Conservation (phyloP, 1,140 invertebrate genomes). For the Meteorus sp. region DNA sequence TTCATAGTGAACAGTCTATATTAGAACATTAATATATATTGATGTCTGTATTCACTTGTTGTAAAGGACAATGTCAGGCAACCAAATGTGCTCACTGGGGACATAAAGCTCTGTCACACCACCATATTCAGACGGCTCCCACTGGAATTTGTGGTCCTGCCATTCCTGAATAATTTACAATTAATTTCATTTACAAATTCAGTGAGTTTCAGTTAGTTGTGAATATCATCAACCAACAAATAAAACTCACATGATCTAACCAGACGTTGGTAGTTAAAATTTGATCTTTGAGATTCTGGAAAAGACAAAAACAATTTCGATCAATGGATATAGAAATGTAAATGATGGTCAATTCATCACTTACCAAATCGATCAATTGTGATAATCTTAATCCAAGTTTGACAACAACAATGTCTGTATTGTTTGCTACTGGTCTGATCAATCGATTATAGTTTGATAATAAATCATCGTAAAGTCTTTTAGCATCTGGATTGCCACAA, state of each 20-base stretch:
- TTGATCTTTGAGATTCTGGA: conserved; percentile 94
- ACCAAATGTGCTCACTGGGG: conserved; percentile 91
- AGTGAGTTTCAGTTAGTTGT: conserved; percentile 14
- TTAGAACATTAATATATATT: conserved; percentile 5
- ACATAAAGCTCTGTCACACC: conserved; percentile 91
- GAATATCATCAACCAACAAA: background rate
- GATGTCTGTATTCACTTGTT: conserved; percentile 78
- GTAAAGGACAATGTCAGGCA: conserved; percentile 95
- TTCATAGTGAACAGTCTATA: background rate
- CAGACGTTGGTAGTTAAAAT: conserved; percentile 95
- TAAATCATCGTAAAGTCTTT: conserved; percentile 91
- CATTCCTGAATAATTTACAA: conserved; percentile 71
- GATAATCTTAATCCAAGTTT: conserved; percentile 89
- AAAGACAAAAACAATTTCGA: conserved; percentile 49
- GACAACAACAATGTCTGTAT: conserved; percentile 90
- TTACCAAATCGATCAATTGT: conserved; percentile 94
- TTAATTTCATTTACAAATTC: conserved; percentile 24
- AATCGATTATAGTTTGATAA: conserved; percentile 95
- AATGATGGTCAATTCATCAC: conserved; percentile 26
- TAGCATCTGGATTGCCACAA: conserved; percentile 82
- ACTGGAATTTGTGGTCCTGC: conserved; percentile 96
- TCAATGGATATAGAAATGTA: background rate
- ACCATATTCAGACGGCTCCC: conserved; percentile 94
- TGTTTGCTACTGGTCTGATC: conserved; percentile 90
- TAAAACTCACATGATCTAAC: conserved; percentile 86